These are phyloP conservation scores for Scolopax bukidnonensis DNA, from an alignment of 2,797 vertebrate genomes.

Conservation along the genomic window DNA sequence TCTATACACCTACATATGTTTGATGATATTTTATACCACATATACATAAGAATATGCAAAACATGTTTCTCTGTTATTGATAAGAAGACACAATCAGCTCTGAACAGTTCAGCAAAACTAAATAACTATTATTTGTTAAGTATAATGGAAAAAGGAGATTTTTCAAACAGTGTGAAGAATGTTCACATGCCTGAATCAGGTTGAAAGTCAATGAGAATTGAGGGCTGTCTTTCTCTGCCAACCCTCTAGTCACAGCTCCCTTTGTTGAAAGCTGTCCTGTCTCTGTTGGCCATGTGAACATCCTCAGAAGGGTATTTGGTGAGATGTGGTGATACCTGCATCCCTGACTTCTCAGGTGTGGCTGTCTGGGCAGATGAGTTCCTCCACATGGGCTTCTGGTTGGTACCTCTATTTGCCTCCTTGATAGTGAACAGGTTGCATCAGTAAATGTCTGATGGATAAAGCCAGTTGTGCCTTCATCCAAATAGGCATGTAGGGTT, in stretches of 20 bases:
- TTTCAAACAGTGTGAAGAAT: background rate
- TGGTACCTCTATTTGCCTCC: background rate
- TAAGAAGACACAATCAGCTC: background rate
- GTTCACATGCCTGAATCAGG: background rate
- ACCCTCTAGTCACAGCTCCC: background rate
- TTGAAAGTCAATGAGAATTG: background rate
- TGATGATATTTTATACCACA: background rate
- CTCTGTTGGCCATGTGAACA: background rate
- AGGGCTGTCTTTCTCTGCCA: background rate
- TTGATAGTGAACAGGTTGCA: background rate
- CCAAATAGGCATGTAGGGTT: background rate
- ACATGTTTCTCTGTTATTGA: background rate
- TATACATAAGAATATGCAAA: background rate
- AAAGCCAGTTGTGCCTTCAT: background rate
- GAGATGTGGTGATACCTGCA: rapidly evolving
- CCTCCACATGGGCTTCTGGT: background rate
- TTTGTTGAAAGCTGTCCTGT: background rate
- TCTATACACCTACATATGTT: slow-evolving; percentile 59
- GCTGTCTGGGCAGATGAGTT: background rate
- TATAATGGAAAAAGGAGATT: background rate
- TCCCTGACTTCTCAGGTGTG: background rate
- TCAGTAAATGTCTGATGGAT: background rate
- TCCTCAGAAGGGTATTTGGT: background rate
- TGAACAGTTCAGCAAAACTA: background rate
- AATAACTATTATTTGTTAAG: background rate